Base-by-base conservation (phyloP, 2,888 invertebrate genomes). In the Perizoma flavofasciatum region DNA sequence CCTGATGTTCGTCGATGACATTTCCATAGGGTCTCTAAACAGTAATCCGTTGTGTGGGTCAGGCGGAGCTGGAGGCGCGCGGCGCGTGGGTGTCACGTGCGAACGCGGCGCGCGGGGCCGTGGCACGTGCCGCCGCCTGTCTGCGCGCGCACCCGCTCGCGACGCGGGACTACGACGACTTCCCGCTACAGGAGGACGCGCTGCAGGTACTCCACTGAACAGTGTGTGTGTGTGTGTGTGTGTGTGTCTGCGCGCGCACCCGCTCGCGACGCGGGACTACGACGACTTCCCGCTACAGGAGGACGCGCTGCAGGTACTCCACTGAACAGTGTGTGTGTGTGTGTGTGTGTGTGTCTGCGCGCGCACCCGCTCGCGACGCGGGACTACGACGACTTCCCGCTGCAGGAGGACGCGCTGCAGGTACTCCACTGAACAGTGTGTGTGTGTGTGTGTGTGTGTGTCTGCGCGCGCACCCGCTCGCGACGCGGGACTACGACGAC, bases 261-360 rank as follows among this genome's bases (percentile, higher is more conserved):
- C 95, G 59, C 86, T 95, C n/a, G 89, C 78, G 64, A 93, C 92
- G 0, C 86, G 89, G 48, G 93, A 94, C 77, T 95, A 93, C 83
- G 94, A 95, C 74, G 90, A 94, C 59, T 95, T 95, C 77, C 92
- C 93, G 57, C 89, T 92, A 69, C 95, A 95, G 83, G 95, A 95
- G 78, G 94, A 94, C 74, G 91, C 93, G 59, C 82, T 95, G 34
- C 87, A 88, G 81, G 94, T 92, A 22, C 22, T 2, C 1, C 3
- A 22, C 22, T 22, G 3, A 2, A 22, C 22, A 2, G 22, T 22
- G 22, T 22, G 22, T 22, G 22, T 22, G 22, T 22, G 1, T 22
- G 22, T 22, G 22, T 22, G 22, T 22, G 3, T 3, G 1, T 22
- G 22, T 86, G 86, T 41, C 82, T 95, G 65, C 89, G 92, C 67